Evolutionary conservation across 2,888 invertebrate species (phyloP).

Genomic region (Cheiracanthium punctorium): DNA sequence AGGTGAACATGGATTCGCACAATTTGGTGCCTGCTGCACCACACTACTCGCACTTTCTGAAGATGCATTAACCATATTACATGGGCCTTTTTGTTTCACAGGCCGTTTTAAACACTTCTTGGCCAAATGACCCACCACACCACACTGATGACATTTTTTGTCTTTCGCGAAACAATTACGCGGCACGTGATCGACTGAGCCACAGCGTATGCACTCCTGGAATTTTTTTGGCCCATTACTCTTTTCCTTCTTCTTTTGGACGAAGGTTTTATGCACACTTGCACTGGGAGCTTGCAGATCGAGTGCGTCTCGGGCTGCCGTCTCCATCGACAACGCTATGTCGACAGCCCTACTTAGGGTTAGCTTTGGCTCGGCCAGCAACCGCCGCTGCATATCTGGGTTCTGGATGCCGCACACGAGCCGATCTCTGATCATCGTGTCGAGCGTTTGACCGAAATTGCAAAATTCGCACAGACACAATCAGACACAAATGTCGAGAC

Average conservation of each 20-base stretch:
- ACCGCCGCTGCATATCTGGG: background rate
- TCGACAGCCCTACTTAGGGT: background rate
- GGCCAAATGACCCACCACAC: background rate
- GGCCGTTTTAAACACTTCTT: background rate
- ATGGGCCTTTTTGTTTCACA: background rate
- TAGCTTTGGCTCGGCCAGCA: background rate
- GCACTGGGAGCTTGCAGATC: no score
- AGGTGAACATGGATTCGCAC: no score
- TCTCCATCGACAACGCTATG: background rate
- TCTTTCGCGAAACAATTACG: background rate
- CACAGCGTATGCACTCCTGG: background rate
- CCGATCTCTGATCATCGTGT: background rate
- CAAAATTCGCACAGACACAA: background rate
- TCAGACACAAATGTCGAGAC: background rate
- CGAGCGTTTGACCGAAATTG: background rate
- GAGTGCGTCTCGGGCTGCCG: background rate
- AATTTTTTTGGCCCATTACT: no score
- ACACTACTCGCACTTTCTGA: no score
- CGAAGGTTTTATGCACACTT: no score
- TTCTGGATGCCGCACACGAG: background rate
- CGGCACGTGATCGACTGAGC: background rate
- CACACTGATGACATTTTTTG: background rate
- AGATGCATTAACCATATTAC: background rate
- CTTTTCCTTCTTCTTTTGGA: no score
- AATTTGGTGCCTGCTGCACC: no score